A percentile compares a stretch with the other conserved stretches of the same genome.
Conservation (phyloP, 2,113 vertebrate genomes). For the Xyrauchen texanus region DNA sequence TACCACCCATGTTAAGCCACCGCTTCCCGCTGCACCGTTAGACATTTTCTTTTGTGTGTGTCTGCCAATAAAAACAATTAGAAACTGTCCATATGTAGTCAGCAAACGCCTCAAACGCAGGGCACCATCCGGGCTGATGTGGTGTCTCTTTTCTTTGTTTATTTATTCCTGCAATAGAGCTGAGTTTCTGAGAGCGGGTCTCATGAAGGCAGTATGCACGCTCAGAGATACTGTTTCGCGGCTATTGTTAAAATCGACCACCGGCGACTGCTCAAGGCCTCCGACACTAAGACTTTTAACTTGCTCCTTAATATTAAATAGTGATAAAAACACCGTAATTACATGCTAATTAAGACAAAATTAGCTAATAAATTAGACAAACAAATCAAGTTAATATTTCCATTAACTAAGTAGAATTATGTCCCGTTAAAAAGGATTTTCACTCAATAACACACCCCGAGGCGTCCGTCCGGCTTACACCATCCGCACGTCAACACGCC, state of each 20-base stretch:
- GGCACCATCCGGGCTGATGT: constrained; percentile 25
- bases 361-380: constrained; percentile 18
- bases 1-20: constrained; percentile 82
- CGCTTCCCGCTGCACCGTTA: constrained; percentile 84
- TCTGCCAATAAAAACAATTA: constrained; percentile 53
- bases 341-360: constrained; percentile 34
- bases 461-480: constrained; percentile 71
- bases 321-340: constrained; percentile 17
- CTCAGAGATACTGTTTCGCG: constrained; percentile 53
- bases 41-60: constrained; percentile 86
- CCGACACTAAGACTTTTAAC: constrained; percentile 52
- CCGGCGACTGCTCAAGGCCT: constrained; percentile 70
- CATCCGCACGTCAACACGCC: constrained; percentile 67
- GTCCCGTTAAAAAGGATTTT: constrained; percentile 61
- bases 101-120: constrained; percentile 57
- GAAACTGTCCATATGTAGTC: constrained; percentile 57
- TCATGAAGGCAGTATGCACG: constrained; percentile 52
- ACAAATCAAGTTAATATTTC: constrained; percentile 12
- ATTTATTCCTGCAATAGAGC: neutral
- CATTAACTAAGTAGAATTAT: constrained; percentile 17
- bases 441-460: constrained; percentile 69
- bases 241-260: constrained; percentile 81
- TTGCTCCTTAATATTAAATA: constrained; percentile 26
- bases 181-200: neutral
- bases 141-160: constrained; percentile 5